Percentiles rank a stretch among this genome's conserved stretches.
These are phyloP conservation scores for Syngnathus acus DNA, from an alignment of 2,797 vertebrate species.

Conservation along the genomic window DNA sequence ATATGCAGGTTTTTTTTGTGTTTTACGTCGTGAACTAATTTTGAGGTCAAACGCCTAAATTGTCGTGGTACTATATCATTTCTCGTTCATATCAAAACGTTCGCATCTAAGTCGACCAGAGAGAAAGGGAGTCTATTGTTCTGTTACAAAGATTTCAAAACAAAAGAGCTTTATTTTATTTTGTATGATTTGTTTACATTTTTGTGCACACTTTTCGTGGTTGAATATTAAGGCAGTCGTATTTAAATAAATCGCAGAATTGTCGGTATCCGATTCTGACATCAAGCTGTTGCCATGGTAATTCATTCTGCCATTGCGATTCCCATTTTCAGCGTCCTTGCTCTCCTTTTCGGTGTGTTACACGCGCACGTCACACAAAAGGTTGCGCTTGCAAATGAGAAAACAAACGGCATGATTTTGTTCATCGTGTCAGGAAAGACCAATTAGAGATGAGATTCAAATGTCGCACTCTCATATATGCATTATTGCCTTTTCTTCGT, in stretches of 20 bases:
- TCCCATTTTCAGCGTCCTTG: constrained; percentile 27
- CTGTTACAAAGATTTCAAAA: constrained; percentile 28
- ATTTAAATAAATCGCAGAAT: constrained; percentile 4
- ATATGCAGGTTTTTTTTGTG: constrained; percentile 7
- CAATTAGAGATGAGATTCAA: constrained; percentile 8
- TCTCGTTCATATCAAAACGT: constrained; percentile 14
- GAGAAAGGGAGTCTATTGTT: constrained; percentile 35
- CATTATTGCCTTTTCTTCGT: constrained; percentile 31
- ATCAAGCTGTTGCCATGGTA: constrained; percentile 37
- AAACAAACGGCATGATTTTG: constrained; percentile 7
- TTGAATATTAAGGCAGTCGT: constrained; percentile 39
- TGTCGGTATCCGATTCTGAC: constrained; percentile 5
- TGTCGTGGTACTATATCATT: constrained; percentile 50
- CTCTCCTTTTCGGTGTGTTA: background rate
- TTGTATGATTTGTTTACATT: constrained; percentile 59
- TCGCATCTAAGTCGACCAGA: constrained; percentile 12
- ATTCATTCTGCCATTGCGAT: constrained; percentile 29
- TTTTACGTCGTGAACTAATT: constrained; percentile 22
- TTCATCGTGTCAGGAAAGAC: constrained; percentile 17
- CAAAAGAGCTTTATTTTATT: constrained; percentile 6
- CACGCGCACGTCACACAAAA: constrained; percentile 10
- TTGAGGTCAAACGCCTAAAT: constrained; percentile 31
- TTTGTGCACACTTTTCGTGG: constrained; percentile 41
- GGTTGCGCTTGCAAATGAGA: constrained; percentile 41
- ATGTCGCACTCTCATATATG: constrained; percentile 15